Evolutionary conservation across 2,797 vertebrate genomes (phyloP).

Genomic region (Vipera latastei): DNA sequence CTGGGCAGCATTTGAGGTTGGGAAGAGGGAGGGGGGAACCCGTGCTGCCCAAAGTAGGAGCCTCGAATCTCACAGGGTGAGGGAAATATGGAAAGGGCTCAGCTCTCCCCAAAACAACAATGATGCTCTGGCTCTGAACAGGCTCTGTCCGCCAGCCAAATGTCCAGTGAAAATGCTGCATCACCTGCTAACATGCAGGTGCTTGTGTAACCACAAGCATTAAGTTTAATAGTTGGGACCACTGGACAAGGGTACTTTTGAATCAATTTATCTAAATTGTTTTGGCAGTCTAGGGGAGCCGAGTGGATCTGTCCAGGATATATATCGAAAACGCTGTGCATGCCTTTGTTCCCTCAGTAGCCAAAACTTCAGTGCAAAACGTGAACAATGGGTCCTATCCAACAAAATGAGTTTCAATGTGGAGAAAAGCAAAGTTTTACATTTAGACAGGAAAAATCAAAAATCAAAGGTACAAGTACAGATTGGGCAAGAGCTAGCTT

Average conservation of each 20-base stretch:
- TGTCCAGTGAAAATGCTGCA: not conserved
- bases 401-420: too few relatives aligned
- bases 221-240: not conserved
- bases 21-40: not conserved
- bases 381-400: too few relatives aligned
- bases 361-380: not conserved
- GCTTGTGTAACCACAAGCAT: not conserved
- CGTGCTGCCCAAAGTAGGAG: not conserved
- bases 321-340: not conserved
- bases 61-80: not conserved
- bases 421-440: too few relatives aligned
- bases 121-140: not conserved
- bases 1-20: not conserved
- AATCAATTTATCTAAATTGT: not conserved
- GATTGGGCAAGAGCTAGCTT: too few relatives aligned
- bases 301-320: not conserved
- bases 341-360: not conserved
- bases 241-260: not conserved
- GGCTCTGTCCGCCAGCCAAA: not conserved
- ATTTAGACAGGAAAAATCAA: too few relatives aligned
- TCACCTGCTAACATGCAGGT: too few relatives aligned
- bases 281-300: not conserved
- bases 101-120: not conserved
- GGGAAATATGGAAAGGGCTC: not conserved
- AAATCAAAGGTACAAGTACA: too few relatives aligned